Evolutionary conservation across 2,113 vertebrate genomes (phyloP).

Genomic region (Phalacrocorax brasilianus): DNA sequence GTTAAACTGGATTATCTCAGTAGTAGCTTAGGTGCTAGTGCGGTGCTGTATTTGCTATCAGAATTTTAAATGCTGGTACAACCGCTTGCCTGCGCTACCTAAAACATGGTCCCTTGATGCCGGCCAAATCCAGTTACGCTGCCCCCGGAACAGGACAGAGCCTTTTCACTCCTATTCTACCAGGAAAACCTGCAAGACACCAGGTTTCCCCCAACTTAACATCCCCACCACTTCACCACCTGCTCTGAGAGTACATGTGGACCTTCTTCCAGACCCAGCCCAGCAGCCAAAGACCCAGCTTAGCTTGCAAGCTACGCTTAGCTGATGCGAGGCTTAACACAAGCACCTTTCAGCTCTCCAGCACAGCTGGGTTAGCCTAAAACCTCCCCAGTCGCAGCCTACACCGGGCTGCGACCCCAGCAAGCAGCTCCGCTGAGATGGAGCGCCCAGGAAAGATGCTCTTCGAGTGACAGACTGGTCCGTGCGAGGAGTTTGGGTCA

Average conservation of each 20-base stretch:
- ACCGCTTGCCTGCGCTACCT: background rate
- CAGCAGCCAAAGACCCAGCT: background rate
- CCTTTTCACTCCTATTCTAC: no score
- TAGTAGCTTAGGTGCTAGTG: accelerated
- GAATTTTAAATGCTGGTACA: no score
- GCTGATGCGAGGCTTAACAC: accelerated
- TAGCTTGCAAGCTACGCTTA: background rate
- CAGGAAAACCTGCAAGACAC: background rate
- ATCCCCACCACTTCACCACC: background rate
- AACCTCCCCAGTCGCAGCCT: background rate
- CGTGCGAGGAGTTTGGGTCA: accelerated
- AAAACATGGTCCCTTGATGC: accelerated
- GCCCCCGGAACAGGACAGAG: background rate
- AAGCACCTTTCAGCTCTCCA: background rate
- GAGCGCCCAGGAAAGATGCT: no score
- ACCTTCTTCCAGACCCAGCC: background rate
- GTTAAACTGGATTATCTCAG: background rate
- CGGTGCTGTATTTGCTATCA: background rate
- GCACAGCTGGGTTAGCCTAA: background rate
- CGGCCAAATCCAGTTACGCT: accelerated
- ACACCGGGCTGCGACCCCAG: accelerated
- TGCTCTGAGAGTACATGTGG: accelerated
- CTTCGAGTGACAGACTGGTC: background rate
- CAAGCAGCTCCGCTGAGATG: background rate
- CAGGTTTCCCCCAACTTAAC: background rate